These are phyloP conservation scores for Passer montanus DNA, from an alignment of 2,113 vertebrate genomes.

Conservation along the genomic window DNA sequence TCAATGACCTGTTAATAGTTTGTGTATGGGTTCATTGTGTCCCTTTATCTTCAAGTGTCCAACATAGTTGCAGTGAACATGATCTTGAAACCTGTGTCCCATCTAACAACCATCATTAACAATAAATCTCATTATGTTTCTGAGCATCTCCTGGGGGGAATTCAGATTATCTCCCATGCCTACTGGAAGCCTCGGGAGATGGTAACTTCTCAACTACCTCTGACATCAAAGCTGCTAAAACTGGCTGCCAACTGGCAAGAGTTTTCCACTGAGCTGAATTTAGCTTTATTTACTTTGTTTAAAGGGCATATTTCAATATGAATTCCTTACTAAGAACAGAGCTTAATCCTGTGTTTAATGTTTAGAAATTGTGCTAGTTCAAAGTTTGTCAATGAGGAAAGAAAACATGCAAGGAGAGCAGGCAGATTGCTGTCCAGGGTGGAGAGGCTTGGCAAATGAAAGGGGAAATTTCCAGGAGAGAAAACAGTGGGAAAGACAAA, in stretches of 20 bases:
- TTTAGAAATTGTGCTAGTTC: neutral
- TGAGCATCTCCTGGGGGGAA: neutral
- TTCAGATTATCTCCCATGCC: neutral
- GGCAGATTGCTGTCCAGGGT: neutral
- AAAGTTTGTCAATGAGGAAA: neutral
- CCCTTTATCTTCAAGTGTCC: neutral
- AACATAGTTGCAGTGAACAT: neutral
- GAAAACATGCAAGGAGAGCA: neutral
- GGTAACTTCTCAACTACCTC: neutral
- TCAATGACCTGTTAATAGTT: neutral
- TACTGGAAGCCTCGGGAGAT: neutral
- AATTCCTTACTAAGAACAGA: neutral
- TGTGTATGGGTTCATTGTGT: neutral
- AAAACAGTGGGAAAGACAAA: neutral
- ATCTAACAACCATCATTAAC: neutral
- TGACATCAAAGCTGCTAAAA: neutral
- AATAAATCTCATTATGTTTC: neutral
- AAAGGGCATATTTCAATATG: neutral
- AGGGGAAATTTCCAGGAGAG: neutral
- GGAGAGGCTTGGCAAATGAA: neutral
- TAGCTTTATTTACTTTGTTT: neutral
- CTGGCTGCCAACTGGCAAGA: neutral
- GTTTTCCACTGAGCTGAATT: neutral
- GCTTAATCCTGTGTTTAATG: neutral
- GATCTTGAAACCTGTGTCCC: neutral